A percentile compares a stretch with the other conserved stretches of the same genome.
These are phyloP conservation scores for Mantis religiosa DNA, from an alignment of 2,888 invertebrate genomes.

Conservation along the genomic window DNA sequence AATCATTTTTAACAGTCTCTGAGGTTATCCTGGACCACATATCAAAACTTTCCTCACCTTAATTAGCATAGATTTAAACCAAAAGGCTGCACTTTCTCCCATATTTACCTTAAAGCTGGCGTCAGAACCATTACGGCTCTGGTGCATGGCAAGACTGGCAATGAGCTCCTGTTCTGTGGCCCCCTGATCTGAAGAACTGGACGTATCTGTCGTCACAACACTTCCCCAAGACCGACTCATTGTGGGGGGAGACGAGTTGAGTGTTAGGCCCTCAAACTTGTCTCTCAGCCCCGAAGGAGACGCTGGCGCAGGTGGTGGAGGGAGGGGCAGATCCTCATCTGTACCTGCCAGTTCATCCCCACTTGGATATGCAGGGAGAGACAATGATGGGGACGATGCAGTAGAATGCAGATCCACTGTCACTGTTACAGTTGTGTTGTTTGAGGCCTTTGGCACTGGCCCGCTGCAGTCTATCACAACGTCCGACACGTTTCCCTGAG, in stretches of 20 bases:
- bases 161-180: constrained; percentile 45
- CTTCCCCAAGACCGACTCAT: constrained; percentile 24
- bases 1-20: too few relatives aligned
- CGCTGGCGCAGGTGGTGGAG: constrained; percentile 58
- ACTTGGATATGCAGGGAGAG: constrained; percentile 61
- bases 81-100: too few relatives aligned
- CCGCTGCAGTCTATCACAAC: constrained; percentile 46
- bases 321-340: constrained; percentile 59
- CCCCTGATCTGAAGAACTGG: constrained; percentile 5
- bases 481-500: constrained; percentile 38
- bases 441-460: constrained; percentile 43
- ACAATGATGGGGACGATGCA: constrained; percentile 49
- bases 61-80: too few relatives aligned
- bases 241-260: constrained; percentile 17
- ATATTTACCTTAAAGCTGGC: constrained; percentile 72
- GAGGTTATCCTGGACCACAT: too few relatives aligned
- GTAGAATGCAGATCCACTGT: constrained; percentile 38
- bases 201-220: background rate
- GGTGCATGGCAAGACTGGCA: constrained; percentile 36
- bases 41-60: too few relatives aligned
- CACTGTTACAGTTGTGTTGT: constrained; percentile 39
- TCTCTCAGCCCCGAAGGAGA: constrained; percentile 40
- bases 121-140: constrained; percentile 69
- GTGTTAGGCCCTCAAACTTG: constrained; percentile 12
- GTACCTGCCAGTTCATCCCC: constrained; percentile 56